Percentiles rank a stretch among this genome's conserved stretches.
These are phyloP conservation scores for Cepaea hortensis DNA, from an alignment of 2,888 invertebrate species.

Conservation along the genomic window DNA sequence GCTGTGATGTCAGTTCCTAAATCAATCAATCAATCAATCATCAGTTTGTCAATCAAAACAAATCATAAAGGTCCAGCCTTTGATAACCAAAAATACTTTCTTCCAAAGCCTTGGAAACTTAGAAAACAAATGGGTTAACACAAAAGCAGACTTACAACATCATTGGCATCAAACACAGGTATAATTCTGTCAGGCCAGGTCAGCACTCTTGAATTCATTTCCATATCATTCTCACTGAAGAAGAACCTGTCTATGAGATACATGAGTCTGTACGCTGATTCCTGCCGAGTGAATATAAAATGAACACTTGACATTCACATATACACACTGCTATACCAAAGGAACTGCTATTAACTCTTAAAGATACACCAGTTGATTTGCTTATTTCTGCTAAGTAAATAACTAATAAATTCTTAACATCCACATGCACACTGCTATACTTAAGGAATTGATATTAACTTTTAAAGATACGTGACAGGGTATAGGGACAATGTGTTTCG, in stretches of 20 bases:
- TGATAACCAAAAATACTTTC: too few relatives aligned
- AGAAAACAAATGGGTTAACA: background rate
- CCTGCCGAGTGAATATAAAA: slow-evolving; percentile 54
- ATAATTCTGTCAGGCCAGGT: slow-evolving; percentile 89
- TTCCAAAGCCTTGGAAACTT: background rate
- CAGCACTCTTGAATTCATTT: slow-evolving; percentile 86
- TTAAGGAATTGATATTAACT: too few relatives aligned
- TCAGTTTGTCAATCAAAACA: too few relatives aligned
- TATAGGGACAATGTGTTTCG: too few relatives aligned
- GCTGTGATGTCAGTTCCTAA: too few relatives aligned
- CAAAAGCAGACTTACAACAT: slow-evolving; percentile 76
- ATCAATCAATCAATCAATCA: too few relatives aligned
- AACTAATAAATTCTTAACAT: too few relatives aligned
- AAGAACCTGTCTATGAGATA: slow-evolving; percentile 86
- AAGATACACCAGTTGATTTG: too few relatives aligned
- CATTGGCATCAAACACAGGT: slow-evolving; percentile 88
- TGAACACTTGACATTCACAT: background rate
- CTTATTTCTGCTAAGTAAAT: too few relatives aligned
- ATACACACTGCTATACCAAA: background rate
- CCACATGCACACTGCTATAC: too few relatives aligned
- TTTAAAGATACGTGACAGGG: too few relatives aligned
- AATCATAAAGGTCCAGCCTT: too few relatives aligned
- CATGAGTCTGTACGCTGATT: slow-evolving; percentile 70
- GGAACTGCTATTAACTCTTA: background rate
- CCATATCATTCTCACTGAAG: slow-evolving; percentile 85